Base-by-base conservation (phyloP, 2,888 invertebrate genomes). In the Trypoxylon attenuatum region DNA sequence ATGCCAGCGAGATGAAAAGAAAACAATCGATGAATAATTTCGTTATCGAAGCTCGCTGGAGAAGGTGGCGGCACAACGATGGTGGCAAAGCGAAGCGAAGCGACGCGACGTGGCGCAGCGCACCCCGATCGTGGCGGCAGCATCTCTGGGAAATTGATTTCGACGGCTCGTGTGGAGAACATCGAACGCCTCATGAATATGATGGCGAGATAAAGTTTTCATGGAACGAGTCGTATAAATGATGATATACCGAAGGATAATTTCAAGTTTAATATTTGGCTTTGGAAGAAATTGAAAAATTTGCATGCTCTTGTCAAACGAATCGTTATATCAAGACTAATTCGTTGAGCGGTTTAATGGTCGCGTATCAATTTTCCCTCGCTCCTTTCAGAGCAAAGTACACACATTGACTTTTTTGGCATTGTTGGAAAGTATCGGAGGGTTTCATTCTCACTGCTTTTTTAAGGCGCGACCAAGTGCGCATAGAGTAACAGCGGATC, bases 11-110 rank as follows among this genome's bases (percentile, higher is more conserved):
- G 63, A 74, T 74, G 71, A 71, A 74, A 74, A 61, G 74, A 75
- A 74, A 74, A 72, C 75, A 75, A 72, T 72, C 73, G 75, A 57
- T 47, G 75, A 72, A 71, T 74, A 75, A 74, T 75, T 74, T 69
- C 27, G 74, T 65, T 60, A 59, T 42, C 46, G 22, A 29, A 39
- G 27, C 49, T n/a, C 42, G 56, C 51, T 38, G 21, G 51, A 18
- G 25, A 18, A 33, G 43, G 46, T 25, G 46, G 19, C 29, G 10
- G 33, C 33, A 5, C 10, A n/a, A n/a, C n/a, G n/a, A n/a, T n/a
- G n/a, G n/a, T n/a, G n/a, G n/a, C n/a, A n/a, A n/a, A n/a, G n/a
- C n/a, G n/a, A n/a, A n/a, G n/a, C n/a, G n/a, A n/a, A n/a, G n/a
- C n/a, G n/a, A n/a, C n/a, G n/a, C n/a, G n/a, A n/a, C n/a, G n/a